Evolutionary conservation across 2,888 invertebrate species (phyloP).

Genomic region (Leptopilina myrica): DNA sequence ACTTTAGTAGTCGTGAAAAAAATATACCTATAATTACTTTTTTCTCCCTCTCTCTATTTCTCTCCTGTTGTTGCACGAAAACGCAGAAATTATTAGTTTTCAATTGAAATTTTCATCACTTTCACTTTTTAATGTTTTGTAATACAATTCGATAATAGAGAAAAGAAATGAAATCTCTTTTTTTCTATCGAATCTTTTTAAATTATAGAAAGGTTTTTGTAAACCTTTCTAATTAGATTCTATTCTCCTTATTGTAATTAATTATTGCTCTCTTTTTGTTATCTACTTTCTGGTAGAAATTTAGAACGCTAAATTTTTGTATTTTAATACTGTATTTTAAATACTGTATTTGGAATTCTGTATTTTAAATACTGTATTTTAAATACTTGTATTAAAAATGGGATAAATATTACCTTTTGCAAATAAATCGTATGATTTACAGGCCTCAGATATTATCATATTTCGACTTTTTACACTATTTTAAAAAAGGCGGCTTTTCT

Average conservation of each 20-base stretch:
- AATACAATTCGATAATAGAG: not conserved
- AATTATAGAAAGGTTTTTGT: conserved; percentile 1
- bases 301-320: not conserved
- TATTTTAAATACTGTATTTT: not conserved
- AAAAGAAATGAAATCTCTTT: conserved; percentile 1
- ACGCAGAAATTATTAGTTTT: not conserved
- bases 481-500: no score
- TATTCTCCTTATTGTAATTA: not conserved
- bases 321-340: not conserved
- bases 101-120: not conserved
- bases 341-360: not conserved
- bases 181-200: not conserved
- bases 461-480: no score
- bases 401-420: not conserved
- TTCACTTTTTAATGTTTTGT: conserved; percentile 15
- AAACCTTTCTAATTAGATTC: conserved; percentile 1
- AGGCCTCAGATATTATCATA: no score
- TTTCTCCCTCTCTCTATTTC: not conserved
- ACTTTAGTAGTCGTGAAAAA: not conserved
- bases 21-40: not conserved
- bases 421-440: no score
- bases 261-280: no score
- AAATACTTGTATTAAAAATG: not conserved
- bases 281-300: not conserved
- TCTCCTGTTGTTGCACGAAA: not conserved